Percentiles rank a stretch among this genome's conserved stretches.
Conservation (phyloP, 2,888 invertebrate species). For the Metopia argyrocephala region DNA sequence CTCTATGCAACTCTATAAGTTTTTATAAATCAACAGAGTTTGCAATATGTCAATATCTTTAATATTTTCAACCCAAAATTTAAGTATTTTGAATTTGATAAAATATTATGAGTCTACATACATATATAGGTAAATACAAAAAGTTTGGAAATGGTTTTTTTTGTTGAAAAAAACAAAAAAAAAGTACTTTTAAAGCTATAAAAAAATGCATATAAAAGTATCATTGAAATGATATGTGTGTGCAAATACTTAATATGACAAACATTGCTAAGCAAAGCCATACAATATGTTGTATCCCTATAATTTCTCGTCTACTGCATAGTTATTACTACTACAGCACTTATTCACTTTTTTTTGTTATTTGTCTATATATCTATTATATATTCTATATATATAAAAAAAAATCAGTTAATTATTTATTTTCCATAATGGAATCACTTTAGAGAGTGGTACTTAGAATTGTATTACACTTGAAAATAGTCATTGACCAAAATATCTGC, state of each 20-base stretch:
- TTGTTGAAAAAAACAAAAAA: not conserved
- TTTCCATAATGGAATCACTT: conserved; percentile 53
- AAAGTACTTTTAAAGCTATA: conserved; percentile 48
- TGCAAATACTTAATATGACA: conserved; percentile 57
- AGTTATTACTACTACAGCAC: conserved; percentile 16
- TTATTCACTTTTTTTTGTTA: conserved; percentile 22
- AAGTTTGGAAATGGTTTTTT: conserved; percentile 13
- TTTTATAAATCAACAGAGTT: no score
- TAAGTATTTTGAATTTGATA: no score
- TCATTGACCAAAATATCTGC: conserved; percentile 76
- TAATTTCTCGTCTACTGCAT: conserved; percentile 31
- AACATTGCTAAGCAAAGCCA: conserved; percentile 61
- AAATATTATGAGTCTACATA: no score
- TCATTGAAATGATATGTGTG: conserved; percentile 61
- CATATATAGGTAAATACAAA: no score
- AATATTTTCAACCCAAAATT: no score
- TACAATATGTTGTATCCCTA: conserved; percentile 47
- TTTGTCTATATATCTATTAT: conserved; percentile 15
- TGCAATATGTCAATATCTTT: no score
- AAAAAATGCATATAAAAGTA: conserved; percentile 42
- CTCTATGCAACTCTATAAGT: no score
- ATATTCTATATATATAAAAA: conserved; percentile 33
- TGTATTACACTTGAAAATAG: conserved; percentile 77
- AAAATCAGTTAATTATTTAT: conserved; percentile 27
- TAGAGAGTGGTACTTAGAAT: conserved; percentile 41